Conservation (phyloP, 2,888 invertebrate genomes). For the Apeira syringaria region DNA sequence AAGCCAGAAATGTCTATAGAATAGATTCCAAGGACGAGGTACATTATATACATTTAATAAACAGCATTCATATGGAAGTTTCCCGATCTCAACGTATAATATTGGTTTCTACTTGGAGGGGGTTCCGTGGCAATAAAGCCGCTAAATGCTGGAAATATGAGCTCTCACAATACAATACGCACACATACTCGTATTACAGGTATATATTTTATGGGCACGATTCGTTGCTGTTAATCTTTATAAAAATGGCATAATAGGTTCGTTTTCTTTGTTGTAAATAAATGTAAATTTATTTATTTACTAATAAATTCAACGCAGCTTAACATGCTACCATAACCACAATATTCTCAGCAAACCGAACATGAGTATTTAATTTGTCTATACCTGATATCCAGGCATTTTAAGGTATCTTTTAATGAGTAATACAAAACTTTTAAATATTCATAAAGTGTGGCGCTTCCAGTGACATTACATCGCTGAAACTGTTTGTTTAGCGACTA, state of each 20-base stretch:
- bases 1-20: constrained; percentile 6
- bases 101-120: constrained; percentile 45
- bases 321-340: no score
- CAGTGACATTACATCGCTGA: constrained; percentile 36
- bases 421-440: background rate
- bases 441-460: constrained; percentile 31
- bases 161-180: constrained; percentile 11
- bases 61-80: constrained; percentile 46
- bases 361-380: no score
- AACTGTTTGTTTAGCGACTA: constrained; percentile 62
- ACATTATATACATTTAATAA: constrained; percentile 48
- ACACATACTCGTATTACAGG: background rate
- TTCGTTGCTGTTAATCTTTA: no score
- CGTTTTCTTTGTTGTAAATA: no score
- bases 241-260: no score
- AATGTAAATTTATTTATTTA: no score
- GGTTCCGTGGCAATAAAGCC: constrained; percentile 41
- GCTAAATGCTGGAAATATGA: constrained; percentile 35
- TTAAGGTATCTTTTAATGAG: no score
- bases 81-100: constrained; percentile 44
- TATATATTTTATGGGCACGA: no score
- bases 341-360: constrained; percentile 2
- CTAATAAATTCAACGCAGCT: no score
- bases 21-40: constrained; percentile 24
- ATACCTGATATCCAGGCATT: no score